Conservation (phyloP, 2,797 vertebrate genomes). For the Hephaestus fuliginosus region DNA sequence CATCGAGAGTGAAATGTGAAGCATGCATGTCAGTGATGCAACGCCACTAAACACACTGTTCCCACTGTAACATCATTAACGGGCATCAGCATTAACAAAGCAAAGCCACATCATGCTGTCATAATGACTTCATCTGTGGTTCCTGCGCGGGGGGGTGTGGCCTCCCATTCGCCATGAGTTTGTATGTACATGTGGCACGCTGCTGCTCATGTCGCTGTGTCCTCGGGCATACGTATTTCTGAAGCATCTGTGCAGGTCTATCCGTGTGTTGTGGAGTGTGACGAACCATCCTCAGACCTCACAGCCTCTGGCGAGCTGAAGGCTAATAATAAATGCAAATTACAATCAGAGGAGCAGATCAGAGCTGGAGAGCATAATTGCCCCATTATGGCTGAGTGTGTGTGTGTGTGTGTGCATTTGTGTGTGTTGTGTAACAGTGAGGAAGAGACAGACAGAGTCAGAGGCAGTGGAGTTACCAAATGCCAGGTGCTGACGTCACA, state of each 20-base stretch:
- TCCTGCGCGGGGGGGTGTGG: background rate
- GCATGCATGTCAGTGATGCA: slow-evolving; percentile 42
- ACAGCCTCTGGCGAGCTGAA: slow-evolving; percentile 63
- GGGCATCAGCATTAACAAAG: slow-evolving; percentile 52
- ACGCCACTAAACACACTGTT: slow-evolving; percentile 56
- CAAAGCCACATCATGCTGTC: slow-evolving; percentile 31
- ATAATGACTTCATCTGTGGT: slow-evolving; percentile 36
- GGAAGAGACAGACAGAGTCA: background rate
- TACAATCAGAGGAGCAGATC: slow-evolving; percentile 80
- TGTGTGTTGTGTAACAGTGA: slow-evolving; percentile 48
- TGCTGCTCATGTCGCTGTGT: slow-evolving; percentile 36
- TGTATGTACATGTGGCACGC: slow-evolving; percentile 7
- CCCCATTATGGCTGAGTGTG: slow-evolving; percentile 75
- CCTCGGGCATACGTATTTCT: slow-evolving; percentile 58
- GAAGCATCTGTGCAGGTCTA: slow-evolving; percentile 75
- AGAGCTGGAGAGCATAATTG: slow-evolving; percentile 82
- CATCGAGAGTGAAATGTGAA: slow-evolving; percentile 6
- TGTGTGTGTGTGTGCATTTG: slow-evolving; percentile 37
- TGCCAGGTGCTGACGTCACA: slow-evolving; percentile 58
- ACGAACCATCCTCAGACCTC: slow-evolving; percentile 63
- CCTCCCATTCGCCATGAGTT: background rate
- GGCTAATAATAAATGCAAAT: slow-evolving; percentile 85
- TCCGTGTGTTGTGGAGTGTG: slow-evolving; percentile 67
- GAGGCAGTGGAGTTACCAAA: slow-evolving; percentile 19
- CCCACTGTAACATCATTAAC: slow-evolving; percentile 51